Percentiles rank a stretch among this genome's conserved stretches.
Evolutionary conservation across 2,888 invertebrate species (phyloP).

Genomic region (Phlogophora meticulosa): DNA sequence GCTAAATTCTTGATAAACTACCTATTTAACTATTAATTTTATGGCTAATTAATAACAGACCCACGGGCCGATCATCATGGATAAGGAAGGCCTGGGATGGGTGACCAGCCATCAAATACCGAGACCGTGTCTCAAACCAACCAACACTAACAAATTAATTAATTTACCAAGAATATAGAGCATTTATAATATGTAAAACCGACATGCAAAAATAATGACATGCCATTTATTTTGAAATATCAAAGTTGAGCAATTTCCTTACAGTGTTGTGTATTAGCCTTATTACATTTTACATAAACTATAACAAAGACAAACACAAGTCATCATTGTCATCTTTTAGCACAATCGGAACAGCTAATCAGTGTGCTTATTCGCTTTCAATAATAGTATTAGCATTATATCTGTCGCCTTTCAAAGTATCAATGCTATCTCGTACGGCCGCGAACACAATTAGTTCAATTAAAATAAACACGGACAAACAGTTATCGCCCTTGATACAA

Average conservation of each 20-base stretch:
- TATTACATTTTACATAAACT: slow-evolving; percentile 32
- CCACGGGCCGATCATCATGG: too few relatives aligned
- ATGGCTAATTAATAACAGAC: too few relatives aligned
- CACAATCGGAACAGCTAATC: slow-evolving; percentile 68
- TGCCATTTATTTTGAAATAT: not conserved
- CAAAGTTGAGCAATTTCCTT: not conserved
- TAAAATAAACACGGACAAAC: slow-evolving; percentile 60
- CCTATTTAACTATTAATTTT: too few relatives aligned
- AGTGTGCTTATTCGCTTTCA: slow-evolving; percentile 67
- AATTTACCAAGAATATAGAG: not conserved
- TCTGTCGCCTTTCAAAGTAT: slow-evolving; percentile 58
- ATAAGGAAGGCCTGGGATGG: too few relatives aligned
- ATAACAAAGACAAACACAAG: slow-evolving; percentile 56
- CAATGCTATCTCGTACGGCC: slow-evolving; percentile 60
- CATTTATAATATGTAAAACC: not conserved
- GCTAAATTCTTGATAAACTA: too few relatives aligned
- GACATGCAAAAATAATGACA: not conserved
- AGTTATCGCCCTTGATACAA: slow-evolving; percentile 45
- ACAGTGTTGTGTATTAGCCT: not conserved
- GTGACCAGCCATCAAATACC: too few relatives aligned
- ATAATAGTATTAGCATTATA: slow-evolving; percentile 54
- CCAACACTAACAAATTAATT: too few relatives aligned
- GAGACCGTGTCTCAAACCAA: too few relatives aligned
- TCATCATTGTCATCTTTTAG: slow-evolving; percentile 67
- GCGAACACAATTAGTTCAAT: slow-evolving; percentile 68